phyloP scores from a whole-genome alignment of 2,888 invertebrate genomes.

The Drosophila cognata region DNA sequence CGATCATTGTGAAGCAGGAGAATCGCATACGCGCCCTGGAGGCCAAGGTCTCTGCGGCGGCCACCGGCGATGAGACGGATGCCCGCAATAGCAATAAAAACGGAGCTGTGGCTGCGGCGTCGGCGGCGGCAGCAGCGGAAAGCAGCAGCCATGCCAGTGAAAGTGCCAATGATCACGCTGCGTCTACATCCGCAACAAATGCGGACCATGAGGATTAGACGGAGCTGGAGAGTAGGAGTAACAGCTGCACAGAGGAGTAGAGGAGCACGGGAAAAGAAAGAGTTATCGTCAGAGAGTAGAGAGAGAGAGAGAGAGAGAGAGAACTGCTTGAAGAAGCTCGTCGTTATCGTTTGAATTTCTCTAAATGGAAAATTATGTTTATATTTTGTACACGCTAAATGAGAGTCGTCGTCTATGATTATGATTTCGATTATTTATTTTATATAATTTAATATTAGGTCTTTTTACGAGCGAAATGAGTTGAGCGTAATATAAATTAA shows the following conservation, averaged over 20 bases:
- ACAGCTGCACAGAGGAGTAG: conserved; percentile 7
- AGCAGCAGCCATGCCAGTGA: conserved; percentile 71
- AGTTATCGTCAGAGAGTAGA: conserved; percentile 1
- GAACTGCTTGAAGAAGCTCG: conserved; percentile 56
- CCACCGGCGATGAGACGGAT: conserved; percentile 80
- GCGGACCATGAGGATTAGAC: conserved; percentile 65
- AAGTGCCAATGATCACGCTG: conserved; percentile 75
- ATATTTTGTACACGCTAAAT: conserved; percentile 57
- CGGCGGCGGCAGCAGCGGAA: conserved; percentile 49
- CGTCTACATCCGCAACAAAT: conserved; percentile 54
- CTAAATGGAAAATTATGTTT: conserved; percentile 55
- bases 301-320: conserved; percentile 15
- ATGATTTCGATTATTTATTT: conserved; percentile 79
- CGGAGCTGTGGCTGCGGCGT: conserved; percentile 42
- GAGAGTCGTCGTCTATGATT: conserved; percentile 61
- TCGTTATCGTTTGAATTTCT: conserved; percentile 66
- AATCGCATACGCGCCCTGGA: conserved; percentile 86
- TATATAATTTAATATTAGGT: conserved; percentile 78
- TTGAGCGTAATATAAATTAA: conserved; percentile 55
- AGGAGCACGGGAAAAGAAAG: conserved; percentile 14
- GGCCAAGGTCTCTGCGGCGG: conserved; percentile 81
- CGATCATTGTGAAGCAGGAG: conserved; percentile 97
- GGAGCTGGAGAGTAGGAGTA: not conserved
- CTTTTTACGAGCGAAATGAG: conserved; percentile 67
- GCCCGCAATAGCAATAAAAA: conserved; percentile 70